Evolutionary conservation across 2,113 vertebrate species (phyloP).

Genomic region (Peromyscus maniculatus): DNA sequence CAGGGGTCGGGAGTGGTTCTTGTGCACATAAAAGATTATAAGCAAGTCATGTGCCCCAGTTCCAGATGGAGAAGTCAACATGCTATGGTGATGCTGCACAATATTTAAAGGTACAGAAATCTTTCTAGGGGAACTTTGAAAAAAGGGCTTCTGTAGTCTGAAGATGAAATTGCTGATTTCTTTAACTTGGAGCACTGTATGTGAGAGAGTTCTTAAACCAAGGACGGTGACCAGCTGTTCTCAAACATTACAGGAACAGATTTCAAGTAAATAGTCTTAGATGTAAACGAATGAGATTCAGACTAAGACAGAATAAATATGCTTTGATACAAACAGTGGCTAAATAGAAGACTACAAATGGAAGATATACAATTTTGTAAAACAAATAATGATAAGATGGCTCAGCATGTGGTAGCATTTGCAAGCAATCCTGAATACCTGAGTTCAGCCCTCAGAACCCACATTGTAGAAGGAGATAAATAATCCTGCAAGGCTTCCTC

Average conservation of each 20-base stretch:
- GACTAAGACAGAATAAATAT: conserved; percentile 32
- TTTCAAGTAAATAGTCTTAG: conserved; percentile 51
- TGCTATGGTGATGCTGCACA: neutral
- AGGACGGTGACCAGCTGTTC: conserved; percentile 72
- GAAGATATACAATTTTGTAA: neutral
- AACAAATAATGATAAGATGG: neutral
- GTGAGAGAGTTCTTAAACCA: conserved; percentile 53
- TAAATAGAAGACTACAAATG: conserved; percentile 25
- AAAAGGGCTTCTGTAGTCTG: conserved; percentile 59
- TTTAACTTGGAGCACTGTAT: conserved; percentile 40
- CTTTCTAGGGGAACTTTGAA: conserved; percentile 50
- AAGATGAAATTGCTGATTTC: conserved; percentile 74
- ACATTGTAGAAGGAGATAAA: neutral
- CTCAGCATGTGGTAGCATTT: no score
- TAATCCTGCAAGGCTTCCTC: neutral
- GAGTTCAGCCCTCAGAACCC: neutral
- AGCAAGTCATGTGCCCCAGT: neutral
- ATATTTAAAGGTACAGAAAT: conserved; percentile 73
- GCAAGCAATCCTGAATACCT: neutral
- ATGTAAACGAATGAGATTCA: conserved; percentile 46
- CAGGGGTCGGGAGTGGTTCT: neutral
- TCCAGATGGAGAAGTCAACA: conserved; percentile 43
- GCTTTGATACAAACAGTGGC: neutral
- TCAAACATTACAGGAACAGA: conserved; percentile 55
- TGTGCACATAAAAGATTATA: neutral